phyloP scores from a whole-genome alignment of 2,888 invertebrate genomes.

The Amaurobius ferox region DNA sequence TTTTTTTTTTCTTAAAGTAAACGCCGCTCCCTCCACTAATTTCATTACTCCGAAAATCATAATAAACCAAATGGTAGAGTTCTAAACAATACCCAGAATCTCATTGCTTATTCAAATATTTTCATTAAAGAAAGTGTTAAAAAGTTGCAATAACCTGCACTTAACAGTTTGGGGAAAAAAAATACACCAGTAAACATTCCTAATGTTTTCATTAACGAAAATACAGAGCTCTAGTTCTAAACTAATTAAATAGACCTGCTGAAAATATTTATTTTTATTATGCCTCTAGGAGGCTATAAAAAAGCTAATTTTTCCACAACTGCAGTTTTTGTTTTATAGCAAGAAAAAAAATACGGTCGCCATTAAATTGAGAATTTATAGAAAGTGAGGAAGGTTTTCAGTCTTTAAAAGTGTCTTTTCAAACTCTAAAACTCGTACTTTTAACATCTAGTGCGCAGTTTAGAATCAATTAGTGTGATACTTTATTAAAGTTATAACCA shows the following conservation, averaged over 20 bases:
- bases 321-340: background rate
- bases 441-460: background rate
- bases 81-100: background rate
- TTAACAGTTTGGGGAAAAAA: background rate
- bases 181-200: background rate
- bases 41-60: background rate
- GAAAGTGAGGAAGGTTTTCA: background rate
- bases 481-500: background rate
- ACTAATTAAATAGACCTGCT: background rate
- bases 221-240: background rate
- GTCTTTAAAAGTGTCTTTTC: background rate
- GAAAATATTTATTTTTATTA: conserved; percentile 1
- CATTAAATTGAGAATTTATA: conserved; percentile 4
- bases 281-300: background rate
- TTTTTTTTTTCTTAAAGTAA: background rate
- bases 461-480: background rate
- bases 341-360: background rate
- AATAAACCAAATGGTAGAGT: background rate
- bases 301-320: background rate
- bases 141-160: background rate
- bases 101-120: conserved; percentile 58
- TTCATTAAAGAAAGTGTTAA: conserved; percentile 3
- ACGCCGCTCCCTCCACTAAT: background rate
- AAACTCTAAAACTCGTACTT: background rate
- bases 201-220: background rate